Base-by-base conservation (phyloP, 1,140 invertebrate species). In the Cyphomyrmex costatus region DNA sequence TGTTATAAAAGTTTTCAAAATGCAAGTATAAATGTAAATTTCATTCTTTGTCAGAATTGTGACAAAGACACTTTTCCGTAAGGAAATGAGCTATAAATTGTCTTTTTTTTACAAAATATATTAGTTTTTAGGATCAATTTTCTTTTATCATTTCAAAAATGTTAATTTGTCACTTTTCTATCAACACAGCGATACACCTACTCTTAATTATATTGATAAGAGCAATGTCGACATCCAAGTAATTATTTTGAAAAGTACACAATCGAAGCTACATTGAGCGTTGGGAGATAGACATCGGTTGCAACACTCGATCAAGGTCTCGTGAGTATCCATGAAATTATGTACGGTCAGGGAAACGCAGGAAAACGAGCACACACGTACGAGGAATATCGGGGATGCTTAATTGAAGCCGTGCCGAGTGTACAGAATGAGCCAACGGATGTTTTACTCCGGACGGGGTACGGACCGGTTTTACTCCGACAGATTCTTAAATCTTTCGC, bases 381-480 rank as follows among this genome's bases (percentile, higher is more conserved):
- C 24, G 33, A 24, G 42, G 79, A 83, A 83, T 74, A 83, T 83
- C 68, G 68, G 53, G 53, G 42, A 49, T 83, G 68, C 56, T 83
- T 83, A 83, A 83, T 83, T 83, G 68, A 83, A 83, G 79, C 79
- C 68, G 79, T 83, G 68, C 68, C 27, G 14, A n/a, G 68, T 74
- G 24, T 83, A 83, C 68, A 58, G 68, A 83, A 36, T 56, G 53
- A 46, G 42, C 12, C 79, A 30, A 36, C 53, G 53, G 36, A 42
- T 56, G 42, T 74, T 60, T 74, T 60, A 63, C 79, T 58, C 36
- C 51, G 53, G 24, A 56, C 49, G 51, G 27, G 42, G 24, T 61
- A 53, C 46, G 27, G 24, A 3, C 24, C 53, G 68, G 68, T 56
- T 74, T 83, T 74, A 19, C 53, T 60, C 33, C 27, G 68, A 49